Percentiles rank a stretch among this genome's conserved stretches.
Evolutionary conservation across 37 sponge, comb jelly and placozoan species (phyloP).

Genomic region (Halichondria panicea): DNA sequence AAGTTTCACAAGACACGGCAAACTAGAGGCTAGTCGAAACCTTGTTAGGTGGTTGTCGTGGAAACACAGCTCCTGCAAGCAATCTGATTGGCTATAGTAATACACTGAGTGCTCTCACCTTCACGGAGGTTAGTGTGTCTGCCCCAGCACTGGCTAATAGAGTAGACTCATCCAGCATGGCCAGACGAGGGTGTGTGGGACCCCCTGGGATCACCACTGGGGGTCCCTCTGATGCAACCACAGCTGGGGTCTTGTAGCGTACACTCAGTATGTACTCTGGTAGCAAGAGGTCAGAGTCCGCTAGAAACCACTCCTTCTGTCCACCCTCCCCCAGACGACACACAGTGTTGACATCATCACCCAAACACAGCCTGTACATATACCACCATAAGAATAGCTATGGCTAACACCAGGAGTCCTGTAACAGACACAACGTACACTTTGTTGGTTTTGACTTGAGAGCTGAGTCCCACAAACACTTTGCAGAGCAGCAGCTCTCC

Average conservation of each 20-base stretch:
- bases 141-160: constrained; percentile 4
- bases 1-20: constrained; percentile 51
- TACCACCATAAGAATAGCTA: neutral
- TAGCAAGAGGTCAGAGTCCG: constrained; percentile 47
- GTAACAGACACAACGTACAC: constrained; percentile 9
- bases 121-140: neutral
- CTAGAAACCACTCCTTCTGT: constrained; percentile 57
- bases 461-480: constrained; percentile 48
- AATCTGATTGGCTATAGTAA: no score
- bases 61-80: constrained; percentile 40
- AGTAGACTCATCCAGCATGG: constrained; percentile 48
- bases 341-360: constrained; percentile 6
- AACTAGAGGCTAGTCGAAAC: constrained; percentile 38
- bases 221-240: no score
- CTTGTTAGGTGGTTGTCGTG: constrained; percentile 68
- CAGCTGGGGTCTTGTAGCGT: constrained; percentile 4
- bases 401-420: neutral
- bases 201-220: no score
- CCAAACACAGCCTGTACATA: neutral
- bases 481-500: constrained; percentile 76
- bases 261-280: constrained; percentile 72
- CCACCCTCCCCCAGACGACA: constrained; percentile 13
- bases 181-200: neutral
- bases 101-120: neutral
- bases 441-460: neutral